Conservation (phyloP, 2,888 invertebrate genomes). For the Aphidius colemani region DNA sequence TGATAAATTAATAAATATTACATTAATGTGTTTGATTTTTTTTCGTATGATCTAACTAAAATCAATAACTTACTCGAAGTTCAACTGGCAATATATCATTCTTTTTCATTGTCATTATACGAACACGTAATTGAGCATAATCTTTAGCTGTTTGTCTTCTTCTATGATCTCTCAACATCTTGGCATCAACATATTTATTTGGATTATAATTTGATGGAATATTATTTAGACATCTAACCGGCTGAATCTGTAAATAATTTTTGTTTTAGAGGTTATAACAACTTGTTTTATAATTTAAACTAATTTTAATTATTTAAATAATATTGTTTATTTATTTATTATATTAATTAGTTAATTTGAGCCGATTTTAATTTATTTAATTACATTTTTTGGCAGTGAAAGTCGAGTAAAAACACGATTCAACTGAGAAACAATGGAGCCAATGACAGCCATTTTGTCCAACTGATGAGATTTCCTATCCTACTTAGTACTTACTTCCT, state of each 20-base stretch:
- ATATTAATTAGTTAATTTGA: background rate
- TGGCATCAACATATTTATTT: slow-evolving; percentile 78
- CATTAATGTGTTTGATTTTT: slow-evolving; percentile 9
- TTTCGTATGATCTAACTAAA: background rate
- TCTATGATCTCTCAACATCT: slow-evolving; percentile 86
- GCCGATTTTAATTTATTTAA: slow-evolving; percentile 17
- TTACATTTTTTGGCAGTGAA: slow-evolving; percentile 36
- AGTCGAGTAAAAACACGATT: slow-evolving; percentile 8
- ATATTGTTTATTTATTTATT: slow-evolving; percentile 1
- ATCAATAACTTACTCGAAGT: slow-evolving; percentile 60
- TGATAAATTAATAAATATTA: slow-evolving; percentile 56
- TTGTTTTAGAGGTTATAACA: background rate
- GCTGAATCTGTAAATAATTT: background rate
- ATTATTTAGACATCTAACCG: background rate
- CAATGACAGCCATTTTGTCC: slow-evolving; percentile 9
- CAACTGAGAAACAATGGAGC: slow-evolving; percentile 4
- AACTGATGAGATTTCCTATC: too few species aligned
- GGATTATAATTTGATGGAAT: background rate
- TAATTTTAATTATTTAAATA: background rate
- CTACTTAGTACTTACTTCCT: too few species aligned
- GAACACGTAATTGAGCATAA: slow-evolving; percentile 75
- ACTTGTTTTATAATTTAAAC: slow-evolving; percentile 40
- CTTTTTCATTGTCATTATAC: slow-evolving; percentile 81
- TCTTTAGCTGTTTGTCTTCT: slow-evolving; percentile 76
- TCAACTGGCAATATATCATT: slow-evolving; percentile 85